These are phyloP conservation scores for Antedon mediterranea DNA, from an alignment of 53 echinoderm and acorn worm genomes.

Conservation along the genomic window DNA sequence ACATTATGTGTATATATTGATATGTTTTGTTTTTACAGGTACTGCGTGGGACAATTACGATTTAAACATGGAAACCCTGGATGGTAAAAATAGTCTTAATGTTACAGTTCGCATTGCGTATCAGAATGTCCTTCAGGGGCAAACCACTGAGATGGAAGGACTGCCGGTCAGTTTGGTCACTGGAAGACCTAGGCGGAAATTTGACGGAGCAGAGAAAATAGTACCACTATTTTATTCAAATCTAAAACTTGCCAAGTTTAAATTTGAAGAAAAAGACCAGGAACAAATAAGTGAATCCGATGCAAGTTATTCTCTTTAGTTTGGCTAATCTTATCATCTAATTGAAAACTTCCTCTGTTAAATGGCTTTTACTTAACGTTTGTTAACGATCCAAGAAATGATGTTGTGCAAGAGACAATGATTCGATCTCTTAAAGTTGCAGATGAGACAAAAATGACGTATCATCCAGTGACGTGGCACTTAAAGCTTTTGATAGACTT, in stretches of 20 bases:
- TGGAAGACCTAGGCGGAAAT: slow-evolving; percentile 16
- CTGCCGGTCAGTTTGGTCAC: slow-evolving; percentile 2
- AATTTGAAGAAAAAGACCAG: slow-evolving; percentile 14
- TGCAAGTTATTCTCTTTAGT: slow-evolving; percentile 11
- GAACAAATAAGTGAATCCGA: too few species aligned
- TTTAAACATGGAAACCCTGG: slow-evolving; percentile 29
- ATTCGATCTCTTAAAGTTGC: slow-evolving; percentile 21
- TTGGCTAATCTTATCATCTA: slow-evolving; percentile 20
- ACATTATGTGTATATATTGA: background rate
- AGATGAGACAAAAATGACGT: slow-evolving; percentile 4
- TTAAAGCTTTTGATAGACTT: background rate
- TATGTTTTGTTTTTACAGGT: slow-evolving; percentile 3
- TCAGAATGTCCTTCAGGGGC: slow-evolving; percentile 3
- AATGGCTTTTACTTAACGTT: too few species aligned
- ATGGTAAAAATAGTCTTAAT: slow-evolving; percentile 26
- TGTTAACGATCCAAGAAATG: too few species aligned
- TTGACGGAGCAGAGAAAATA: background rate
- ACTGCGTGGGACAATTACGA: slow-evolving; percentile 39
- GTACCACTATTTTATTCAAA: slow-evolving; percentile 22
- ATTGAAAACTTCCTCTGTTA: slow-evolving; percentile 15
- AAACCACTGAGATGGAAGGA: background rate
- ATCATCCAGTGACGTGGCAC: background rate
- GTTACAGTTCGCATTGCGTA: slow-evolving; percentile 29
- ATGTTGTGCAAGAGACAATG: slow-evolving; percentile 65
- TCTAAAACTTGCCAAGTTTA: slow-evolving; percentile 31